These are phyloP conservation scores for Plagodis pulveraria DNA, from an alignment of 2,888 invertebrate genomes.

Conservation along the genomic window DNA sequence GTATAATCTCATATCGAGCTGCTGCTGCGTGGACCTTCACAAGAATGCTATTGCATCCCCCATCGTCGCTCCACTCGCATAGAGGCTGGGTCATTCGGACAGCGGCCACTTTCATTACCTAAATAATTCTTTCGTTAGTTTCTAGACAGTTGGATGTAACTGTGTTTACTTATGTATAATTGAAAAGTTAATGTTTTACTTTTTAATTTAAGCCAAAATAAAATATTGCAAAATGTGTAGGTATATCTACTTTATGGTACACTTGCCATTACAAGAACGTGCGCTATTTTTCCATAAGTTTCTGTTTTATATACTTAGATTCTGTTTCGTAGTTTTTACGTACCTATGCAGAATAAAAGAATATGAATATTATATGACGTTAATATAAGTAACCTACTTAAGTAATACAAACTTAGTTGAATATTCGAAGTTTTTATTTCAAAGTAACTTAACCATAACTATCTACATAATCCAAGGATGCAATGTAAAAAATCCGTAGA, in stretches of 20 bases:
- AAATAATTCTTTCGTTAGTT: too few species aligned
- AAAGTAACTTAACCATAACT: conserved; percentile 8
- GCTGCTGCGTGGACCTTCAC: conserved; percentile 88
- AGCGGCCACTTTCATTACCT: too few species aligned
- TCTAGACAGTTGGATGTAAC: too few species aligned
- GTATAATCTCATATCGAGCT: conserved; percentile 88
- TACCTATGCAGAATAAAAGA: conserved; percentile 13
- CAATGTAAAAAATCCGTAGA: not conserved
- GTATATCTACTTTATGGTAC: too few species aligned
- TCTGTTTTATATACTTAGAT: conserved; percentile 17
- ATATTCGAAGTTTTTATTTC: conserved; percentile 26
- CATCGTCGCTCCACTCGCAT: conserved; percentile 26
- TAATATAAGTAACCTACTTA: conserved; percentile 6
- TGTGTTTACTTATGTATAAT: too few species aligned
- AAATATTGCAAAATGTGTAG: too few species aligned
- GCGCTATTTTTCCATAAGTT: not conserved
- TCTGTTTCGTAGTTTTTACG: conserved; percentile 2
- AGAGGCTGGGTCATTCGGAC: conserved; percentile 23
- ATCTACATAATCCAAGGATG: conserved; percentile 12
- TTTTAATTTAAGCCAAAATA: too few species aligned
- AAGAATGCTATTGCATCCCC: conserved; percentile 55
- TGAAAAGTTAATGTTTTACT: too few species aligned
- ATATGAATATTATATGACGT: conserved; percentile 12
- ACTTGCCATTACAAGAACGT: too few species aligned
- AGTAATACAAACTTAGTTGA: conserved; percentile 27